A percentile compares a stretch with the other conserved stretches of the same genome.
These are phyloP conservation scores for Pegoplata infirma DNA, from an alignment of 2,888 invertebrate species.

Conservation along the genomic window DNA sequence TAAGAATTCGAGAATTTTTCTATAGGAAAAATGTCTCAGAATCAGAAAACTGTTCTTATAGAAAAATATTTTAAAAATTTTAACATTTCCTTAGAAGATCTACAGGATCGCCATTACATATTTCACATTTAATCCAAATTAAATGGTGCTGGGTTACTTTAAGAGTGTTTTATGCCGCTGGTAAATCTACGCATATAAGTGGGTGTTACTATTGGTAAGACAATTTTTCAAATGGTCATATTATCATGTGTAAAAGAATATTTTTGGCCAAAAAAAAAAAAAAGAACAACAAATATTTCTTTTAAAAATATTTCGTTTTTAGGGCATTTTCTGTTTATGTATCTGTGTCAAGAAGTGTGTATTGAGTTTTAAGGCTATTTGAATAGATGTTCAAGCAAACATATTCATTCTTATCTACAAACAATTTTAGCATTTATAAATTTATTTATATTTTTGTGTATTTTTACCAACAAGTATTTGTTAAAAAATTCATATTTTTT, in stretches of 20 bases:
- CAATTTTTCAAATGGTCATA: constrained; percentile 18
- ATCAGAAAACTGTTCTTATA: too few relatives aligned
- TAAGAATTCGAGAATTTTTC: too few relatives aligned
- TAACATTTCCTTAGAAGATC: too few relatives aligned
- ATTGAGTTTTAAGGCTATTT: not conserved
- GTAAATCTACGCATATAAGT: too few relatives aligned
- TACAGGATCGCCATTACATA: too few relatives aligned
- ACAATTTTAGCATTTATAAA: not conserved
- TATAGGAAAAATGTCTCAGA: too few relatives aligned
- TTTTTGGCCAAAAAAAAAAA: constrained; percentile 5
- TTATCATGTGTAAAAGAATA: constrained; percentile 16
- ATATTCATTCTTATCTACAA: not conserved
- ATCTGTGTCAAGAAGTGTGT: not conserved
- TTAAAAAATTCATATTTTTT: constrained; percentile 12
- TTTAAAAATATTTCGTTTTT: not conserved
- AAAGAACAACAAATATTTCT: not conserved
- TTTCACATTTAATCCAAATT: too few relatives aligned
- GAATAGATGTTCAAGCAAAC: too few relatives aligned
- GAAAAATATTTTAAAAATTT: too few relatives aligned
- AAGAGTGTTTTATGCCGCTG: too few relatives aligned
- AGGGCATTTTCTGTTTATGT: not conserved
- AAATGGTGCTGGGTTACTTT: too few relatives aligned
- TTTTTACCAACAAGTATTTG: not conserved
- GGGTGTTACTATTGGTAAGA: not conserved
- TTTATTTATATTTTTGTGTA: not conserved